These are phyloP conservation scores for Ophioninae sp. DNA, from an alignment of 2,888 invertebrate genomes.

Conservation along the genomic window DNA sequence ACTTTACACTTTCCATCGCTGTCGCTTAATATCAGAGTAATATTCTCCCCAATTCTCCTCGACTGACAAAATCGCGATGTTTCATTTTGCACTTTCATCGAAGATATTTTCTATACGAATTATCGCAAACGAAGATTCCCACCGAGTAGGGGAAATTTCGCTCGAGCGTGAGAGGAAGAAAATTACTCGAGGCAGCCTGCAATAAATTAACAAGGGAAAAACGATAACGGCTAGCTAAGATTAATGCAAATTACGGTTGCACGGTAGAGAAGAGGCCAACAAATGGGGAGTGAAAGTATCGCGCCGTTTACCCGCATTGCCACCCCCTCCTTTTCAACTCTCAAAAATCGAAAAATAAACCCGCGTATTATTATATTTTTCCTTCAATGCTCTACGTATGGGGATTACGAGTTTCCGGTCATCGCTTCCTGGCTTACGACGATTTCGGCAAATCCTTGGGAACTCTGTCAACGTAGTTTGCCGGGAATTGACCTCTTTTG, in stretches of 20 bases:
- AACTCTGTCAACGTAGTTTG: constrained; percentile 87
- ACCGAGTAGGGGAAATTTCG: constrained; percentile 5
- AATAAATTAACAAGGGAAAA: constrained; percentile 48
- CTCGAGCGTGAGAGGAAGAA: constrained; percentile 23
- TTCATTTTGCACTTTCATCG: too few relatives aligned
- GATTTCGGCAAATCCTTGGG: constrained; percentile 80
- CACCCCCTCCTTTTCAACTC: constrained; percentile 4
- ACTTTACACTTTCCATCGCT: constrained; percentile 41
- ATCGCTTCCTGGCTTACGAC: constrained; percentile 55
- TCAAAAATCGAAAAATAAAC: constrained; percentile 35
- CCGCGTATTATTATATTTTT: background rate
- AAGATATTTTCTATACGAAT: background rate
- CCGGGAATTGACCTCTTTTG: constrained; percentile 89
- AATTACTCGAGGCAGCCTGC: constrained; percentile 28
- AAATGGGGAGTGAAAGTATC: constrained; percentile 57
- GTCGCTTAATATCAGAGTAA: constrained; percentile 22
- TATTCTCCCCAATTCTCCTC: background rate
- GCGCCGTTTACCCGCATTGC: constrained; percentile 1
- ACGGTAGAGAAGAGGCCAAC: constrained; percentile 37
- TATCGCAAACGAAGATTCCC: background rate
- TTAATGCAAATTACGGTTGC: constrained; percentile 45
- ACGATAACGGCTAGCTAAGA: constrained; percentile 26
- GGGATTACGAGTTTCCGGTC: constrained; percentile 34
- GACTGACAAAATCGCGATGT: too few relatives aligned
- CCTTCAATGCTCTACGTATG: constrained; percentile 28